Evolutionary conservation across 2,888 invertebrate genomes (phyloP).

Genomic region (Melinaea menophilus): DNA sequence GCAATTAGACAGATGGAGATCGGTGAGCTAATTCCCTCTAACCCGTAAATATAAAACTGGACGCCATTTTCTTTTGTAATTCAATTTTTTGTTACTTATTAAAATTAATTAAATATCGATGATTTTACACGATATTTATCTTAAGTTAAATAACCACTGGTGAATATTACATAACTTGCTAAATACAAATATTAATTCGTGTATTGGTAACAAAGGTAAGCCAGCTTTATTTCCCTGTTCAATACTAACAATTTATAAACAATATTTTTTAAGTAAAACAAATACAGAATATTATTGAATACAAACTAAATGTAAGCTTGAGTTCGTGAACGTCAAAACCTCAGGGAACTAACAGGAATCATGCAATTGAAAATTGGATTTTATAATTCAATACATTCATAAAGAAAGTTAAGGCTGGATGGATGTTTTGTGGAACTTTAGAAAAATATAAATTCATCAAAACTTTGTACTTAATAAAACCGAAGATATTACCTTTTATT

Average conservation of each 20-base stretch:
- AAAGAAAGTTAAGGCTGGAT: too few relatives aligned
- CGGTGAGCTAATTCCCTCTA: constrained; percentile 44
- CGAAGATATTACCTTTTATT: too few relatives aligned
- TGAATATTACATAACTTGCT: too few relatives aligned
- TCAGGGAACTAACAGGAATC: neutral
- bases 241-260: constrained; percentile 7
- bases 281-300: constrained; percentile 1
- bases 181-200: too few relatives aligned
- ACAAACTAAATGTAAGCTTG: neutral
- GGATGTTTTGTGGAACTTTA: too few relatives aligned
- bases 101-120: neutral
- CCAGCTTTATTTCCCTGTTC: neutral
- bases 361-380: neutral
- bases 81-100: neutral
- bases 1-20: constrained; percentile 54
- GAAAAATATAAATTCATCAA: too few relatives aligned
- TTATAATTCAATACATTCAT: too few relatives aligned
- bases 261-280: constrained; percentile 1
- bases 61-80: constrained; percentile 17
- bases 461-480: too few relatives aligned
- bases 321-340: neutral
- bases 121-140: neutral
- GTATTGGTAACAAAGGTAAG: too few relatives aligned
- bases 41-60: constrained; percentile 18
- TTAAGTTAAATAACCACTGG: neutral